phyloP scores from a whole-genome alignment of 2,888 invertebrate species.

The Ornithoptera alexandrae region DNA sequence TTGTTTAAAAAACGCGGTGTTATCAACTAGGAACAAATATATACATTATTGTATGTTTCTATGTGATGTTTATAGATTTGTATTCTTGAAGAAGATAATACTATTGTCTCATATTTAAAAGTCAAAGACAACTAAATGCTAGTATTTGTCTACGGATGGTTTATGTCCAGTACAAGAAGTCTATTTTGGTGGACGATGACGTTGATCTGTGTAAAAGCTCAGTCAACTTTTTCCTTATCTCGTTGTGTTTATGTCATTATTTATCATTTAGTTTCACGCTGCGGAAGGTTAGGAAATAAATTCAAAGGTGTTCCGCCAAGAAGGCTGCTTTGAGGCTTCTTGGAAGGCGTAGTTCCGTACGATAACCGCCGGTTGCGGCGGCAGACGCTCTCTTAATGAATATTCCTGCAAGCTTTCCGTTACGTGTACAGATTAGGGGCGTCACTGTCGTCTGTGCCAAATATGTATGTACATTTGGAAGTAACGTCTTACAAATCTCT shows the following conservation, averaged over 20 bases:
- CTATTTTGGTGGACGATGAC: too few relatives aligned
- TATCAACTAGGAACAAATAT: too few relatives aligned
- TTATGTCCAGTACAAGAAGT: too few relatives aligned
- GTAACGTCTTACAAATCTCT: constrained; percentile 7
- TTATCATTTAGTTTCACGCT: constrained; percentile 3
- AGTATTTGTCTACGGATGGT: too few relatives aligned
- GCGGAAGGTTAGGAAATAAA: constrained; percentile 14
- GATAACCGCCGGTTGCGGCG: constrained; percentile 56
- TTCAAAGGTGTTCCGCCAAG: constrained; percentile 20
- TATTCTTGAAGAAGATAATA: too few relatives aligned
- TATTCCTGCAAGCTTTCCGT: constrained; percentile 52
- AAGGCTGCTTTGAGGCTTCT: constrained; percentile 22
- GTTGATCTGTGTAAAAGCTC: not conserved
- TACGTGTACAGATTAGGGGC: constrained; percentile 49
- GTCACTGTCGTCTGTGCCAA: constrained; percentile 39
- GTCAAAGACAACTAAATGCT: too few relatives aligned
- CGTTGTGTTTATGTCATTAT: constrained; percentile 15
- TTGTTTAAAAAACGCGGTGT: too few relatives aligned
- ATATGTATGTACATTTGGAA: constrained; percentile 32
- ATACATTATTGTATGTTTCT: too few relatives aligned
- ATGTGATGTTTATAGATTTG: too few relatives aligned
- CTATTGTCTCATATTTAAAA: too few relatives aligned
- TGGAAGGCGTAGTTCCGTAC: constrained; percentile 42
- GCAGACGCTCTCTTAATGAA: constrained; percentile 48
- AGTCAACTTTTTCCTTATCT: not conserved